Base-by-base conservation (phyloP, 1,140 invertebrate genomes). In the Doryteuthis pealeii region DNA sequence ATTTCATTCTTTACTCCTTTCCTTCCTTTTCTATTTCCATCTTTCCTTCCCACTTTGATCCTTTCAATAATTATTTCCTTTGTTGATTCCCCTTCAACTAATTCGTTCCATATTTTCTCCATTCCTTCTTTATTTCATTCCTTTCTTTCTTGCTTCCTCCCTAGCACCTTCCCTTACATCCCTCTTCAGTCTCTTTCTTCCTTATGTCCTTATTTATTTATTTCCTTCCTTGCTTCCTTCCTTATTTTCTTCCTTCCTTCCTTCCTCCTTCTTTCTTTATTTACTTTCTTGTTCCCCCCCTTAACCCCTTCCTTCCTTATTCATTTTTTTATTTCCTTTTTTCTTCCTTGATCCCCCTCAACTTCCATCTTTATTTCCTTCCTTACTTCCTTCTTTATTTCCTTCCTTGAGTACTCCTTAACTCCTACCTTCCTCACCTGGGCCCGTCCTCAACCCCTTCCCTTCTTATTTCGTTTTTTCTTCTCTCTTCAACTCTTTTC, bases 341-440 rank as follows among this genome's bases (percentile, higher is more conserved):
- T 49, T 49, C 45, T 49, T 49, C 18, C 31, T 35, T 30, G 10
- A 12, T 70, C 6, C 15, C 69, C 18, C 33, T 18, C 22, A 31
- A 6, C 12, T 15, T 43, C 18, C 33, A 6, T 43, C 8, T 35
- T 35, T 43, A 8, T 8, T 83, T 14, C 77, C 81, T 43, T 83
- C 82, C 82, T 84, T 81, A 72, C 77, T 72, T 12, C 45, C 14
- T 72, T 4, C 31, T 15, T 6, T 1, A 12, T 45, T 72, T 4
- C n/a, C 35, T 28, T 26, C 30, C 68, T 70, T 12, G 10, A 14
- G 0, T 26, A 68, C 22, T 74, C 31, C 30, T 10, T 22, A 10
- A 31, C 18, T 72, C 35, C n/a, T 15, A 8, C 26, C 10, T 58
- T 14, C 28, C 18, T 18, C 32, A 28, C n/a, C 10, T 5, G 18